Evolutionary conservation across 2,888 invertebrate species (phyloP).

Genomic region (Luperina testacea): DNA sequence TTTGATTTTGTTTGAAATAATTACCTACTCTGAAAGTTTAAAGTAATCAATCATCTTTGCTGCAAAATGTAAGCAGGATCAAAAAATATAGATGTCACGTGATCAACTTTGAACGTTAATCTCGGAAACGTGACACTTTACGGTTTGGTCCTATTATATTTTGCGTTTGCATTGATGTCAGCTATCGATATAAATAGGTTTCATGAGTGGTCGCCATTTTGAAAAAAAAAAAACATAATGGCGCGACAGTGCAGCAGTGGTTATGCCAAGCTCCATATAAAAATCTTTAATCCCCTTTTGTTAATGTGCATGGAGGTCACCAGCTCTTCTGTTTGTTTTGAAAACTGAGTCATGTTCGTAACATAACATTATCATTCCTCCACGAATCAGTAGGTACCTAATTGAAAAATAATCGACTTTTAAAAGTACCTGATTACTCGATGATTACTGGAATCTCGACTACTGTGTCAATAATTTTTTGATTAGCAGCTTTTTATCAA

Average conservation of each 20-base stretch:
- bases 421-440: neutral
- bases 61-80: neutral
- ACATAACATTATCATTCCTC: constrained; percentile 13
- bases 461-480: constrained; percentile 27
- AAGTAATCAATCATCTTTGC: too few relatives aligned
- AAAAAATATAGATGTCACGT: neutral
- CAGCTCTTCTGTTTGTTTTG: neutral
- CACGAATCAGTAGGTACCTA: neutral
- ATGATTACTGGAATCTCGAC: constrained; percentile 13
- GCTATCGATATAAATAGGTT: neutral
- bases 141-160: neutral
- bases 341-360: neutral
- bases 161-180: neutral
- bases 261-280: neutral
- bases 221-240: neutral
- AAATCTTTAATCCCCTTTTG: neutral
- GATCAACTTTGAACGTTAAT: neutral
- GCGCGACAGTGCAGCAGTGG: neutral
- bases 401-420: neutral
- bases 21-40: too few relatives aligned
- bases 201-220: neutral
- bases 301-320: neutral
- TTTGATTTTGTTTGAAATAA: too few relatives aligned
- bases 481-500: constrained; percentile 23
- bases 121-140: too few relatives aligned